Conservation (phyloP, 1,140 invertebrate genomes). For the Atopsyche davidsoni region DNA sequence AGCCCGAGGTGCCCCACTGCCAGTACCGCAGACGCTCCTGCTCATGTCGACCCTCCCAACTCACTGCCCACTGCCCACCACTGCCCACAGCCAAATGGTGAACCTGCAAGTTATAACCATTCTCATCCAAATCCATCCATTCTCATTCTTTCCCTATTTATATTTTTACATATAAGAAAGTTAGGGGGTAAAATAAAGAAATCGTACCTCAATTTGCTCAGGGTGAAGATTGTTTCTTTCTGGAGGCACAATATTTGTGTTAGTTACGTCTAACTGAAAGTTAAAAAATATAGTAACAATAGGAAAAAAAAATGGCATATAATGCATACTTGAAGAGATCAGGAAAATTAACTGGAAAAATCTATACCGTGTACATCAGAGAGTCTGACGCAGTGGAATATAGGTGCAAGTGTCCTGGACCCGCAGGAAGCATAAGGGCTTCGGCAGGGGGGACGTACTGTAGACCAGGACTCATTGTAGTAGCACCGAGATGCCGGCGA, state of each 20-base stretch:
- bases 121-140: no score
- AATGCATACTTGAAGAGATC: slow-evolving; percentile 1
- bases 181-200: no score
- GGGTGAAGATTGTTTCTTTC: slow-evolving; percentile 42
- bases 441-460: slow-evolving; percentile 35
- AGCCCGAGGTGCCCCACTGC: slow-evolving; percentile 11
- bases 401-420: slow-evolving; percentile 39
- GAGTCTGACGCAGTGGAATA: slow-evolving; percentile 43
- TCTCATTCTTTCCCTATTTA: no score
- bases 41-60: slow-evolving; percentile 24
- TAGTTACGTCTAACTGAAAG: slow-evolving; percentile 45
- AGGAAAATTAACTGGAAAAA: slow-evolving; percentile 15
- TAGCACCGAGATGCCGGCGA: background rate
- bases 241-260: slow-evolving; percentile 39
- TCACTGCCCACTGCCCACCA: slow-evolving; percentile 25
- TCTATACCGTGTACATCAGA: slow-evolving; percentile 43
- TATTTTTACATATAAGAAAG: no score
- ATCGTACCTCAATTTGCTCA: slow-evolving; percentile 37
- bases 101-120: slow-evolving; percentile 20
- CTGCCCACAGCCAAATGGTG: slow-evolving; percentile 21
- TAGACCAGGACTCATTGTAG: slow-evolving; percentile 32
- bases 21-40: slow-evolving; percentile 28
- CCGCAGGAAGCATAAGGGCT: slow-evolving; percentile 37
- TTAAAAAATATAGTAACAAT: slow-evolving; percentile 8
- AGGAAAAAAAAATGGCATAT: slow-evolving; percentile 8